These are phyloP conservation scores for Harlomillsia oculata DNA, from an alignment of 1,140 invertebrate species.

Conservation along the genomic window DNA sequence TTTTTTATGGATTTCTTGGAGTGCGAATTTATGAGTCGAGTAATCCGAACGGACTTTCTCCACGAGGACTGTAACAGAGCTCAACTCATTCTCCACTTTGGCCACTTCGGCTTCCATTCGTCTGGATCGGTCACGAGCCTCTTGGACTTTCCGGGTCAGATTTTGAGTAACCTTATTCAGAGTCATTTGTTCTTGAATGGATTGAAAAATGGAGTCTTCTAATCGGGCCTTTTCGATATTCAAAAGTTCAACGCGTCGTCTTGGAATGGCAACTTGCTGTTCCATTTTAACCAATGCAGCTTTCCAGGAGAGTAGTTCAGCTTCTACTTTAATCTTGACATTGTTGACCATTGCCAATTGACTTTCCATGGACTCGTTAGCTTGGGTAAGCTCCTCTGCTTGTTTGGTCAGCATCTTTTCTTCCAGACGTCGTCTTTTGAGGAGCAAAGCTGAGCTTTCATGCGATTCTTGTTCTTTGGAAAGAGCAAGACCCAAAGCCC, in stretches of 20 bases:
- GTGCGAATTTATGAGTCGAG: conserved; percentile 38
- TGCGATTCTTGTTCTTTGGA: conserved; percentile 42
- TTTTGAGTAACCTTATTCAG: conserved; percentile 48
- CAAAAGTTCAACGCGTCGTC: conserved; percentile 48
- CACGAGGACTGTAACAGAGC: conserved; percentile 50
- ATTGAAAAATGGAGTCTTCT: conserved; percentile 53
- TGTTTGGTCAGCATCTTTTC: conserved; percentile 15
- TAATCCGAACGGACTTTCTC: conserved; percentile 46
- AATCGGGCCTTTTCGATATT: conserved; percentile 46
- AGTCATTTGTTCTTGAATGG: conserved; percentile 56
- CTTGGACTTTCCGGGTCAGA: conserved; percentile 23
- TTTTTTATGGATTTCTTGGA: conserved; percentile 43
- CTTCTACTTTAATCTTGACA: conserved; percentile 11
- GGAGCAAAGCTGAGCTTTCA: conserved; percentile 40
- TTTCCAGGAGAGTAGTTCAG: conserved; percentile 37
- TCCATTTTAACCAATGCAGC: conserved; percentile 34
- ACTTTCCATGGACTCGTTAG: conserved; percentile 7
- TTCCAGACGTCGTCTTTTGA: conserved; percentile 25
- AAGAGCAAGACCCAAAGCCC: conserved; percentile 47
- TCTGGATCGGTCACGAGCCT: conserved; percentile 29
- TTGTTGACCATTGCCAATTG: conserved; percentile 16
- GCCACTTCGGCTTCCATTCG: conserved; percentile 49
- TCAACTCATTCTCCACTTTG: conserved; percentile 53
- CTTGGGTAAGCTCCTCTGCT: conserved; percentile 1
- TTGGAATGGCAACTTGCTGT: conserved; percentile 38